Conservation (phyloP, 2,888 invertebrate species). For the Phoronis australis region DNA sequence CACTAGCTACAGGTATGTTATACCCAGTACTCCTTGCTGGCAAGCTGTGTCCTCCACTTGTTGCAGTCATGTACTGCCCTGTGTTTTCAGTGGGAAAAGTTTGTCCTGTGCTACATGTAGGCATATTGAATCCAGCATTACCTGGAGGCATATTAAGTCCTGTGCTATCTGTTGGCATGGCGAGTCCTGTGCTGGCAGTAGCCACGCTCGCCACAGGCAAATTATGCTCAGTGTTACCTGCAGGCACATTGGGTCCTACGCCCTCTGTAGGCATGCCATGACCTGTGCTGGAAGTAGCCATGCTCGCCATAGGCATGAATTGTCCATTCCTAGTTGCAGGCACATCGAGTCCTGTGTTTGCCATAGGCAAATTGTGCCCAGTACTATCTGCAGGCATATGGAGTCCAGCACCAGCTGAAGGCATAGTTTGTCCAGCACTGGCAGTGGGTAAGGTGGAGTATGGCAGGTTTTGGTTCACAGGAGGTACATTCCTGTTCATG, state of each 20-base stretch:
- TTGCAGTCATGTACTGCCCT: conserved; percentile 11
- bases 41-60: conserved; percentile 1
- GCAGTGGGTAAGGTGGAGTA: too few relatives aligned
- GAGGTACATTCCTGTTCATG: too few relatives aligned
- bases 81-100: too few relatives aligned
- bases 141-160: conserved; percentile 12
- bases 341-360: conserved; percentile 12
- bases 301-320: background rate
- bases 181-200: conserved; percentile 6
- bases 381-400: conserved; percentile 6
- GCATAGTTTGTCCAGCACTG: too few relatives aligned
- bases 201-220: background rate
- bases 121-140: too few relatives aligned
- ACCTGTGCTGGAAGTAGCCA: conserved; percentile 6
- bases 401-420: too few relatives aligned
- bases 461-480: too few relatives aligned
- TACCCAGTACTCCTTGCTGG: conserved; percentile 6
- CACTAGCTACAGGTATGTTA: conserved; percentile 8
- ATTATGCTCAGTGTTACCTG: too few relatives aligned
- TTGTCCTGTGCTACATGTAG: too few relatives aligned
- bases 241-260: conserved; percentile 12
- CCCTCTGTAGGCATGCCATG: conserved; percentile 8
- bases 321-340: too few relatives aligned
- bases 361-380: conserved; percentile 7
- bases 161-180: conserved; percentile 10